Base-by-base conservation (phyloP, 2,113 vertebrate genomes). In the Chascanopsetta lugubris region DNA sequence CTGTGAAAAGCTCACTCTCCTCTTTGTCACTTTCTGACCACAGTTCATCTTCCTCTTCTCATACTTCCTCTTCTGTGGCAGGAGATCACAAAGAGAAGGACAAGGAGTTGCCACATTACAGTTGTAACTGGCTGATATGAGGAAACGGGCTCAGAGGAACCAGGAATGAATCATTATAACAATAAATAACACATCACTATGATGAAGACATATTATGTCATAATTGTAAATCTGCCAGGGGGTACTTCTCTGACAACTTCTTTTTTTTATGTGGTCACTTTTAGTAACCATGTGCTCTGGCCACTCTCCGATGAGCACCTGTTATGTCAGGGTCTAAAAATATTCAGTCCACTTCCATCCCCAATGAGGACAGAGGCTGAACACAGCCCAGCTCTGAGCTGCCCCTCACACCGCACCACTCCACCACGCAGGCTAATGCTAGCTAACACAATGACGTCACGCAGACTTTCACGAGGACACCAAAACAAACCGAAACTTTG, bases 311-410 rank as follows among this genome's bases (percentile, higher is more conserved):
- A 72, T 5, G 51, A 77, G 53, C 84, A 88, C 78, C 80, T 86
- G 82, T 82, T 84, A 79, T 60, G 81, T 82, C 86, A 77, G 55
- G 18, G 18, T 75, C 88, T 90, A 88, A 88, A 90, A 85, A 90
- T 87, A 86, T 84, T 61, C 34, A 3, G 5, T 3, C n/a, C 42
- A 4, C 29, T 8, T 42, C 38, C 38, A 2, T 0, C 38, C 38
- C 17, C 38, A n/a, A 17, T 42, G 38, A 36, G 38, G 12, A 42
- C 6, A 7, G 38, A 7, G 17, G 38, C 38, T 17, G 29, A 30
- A 8, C 29, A 4, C 29, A 54, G 49, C 42, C 53, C 54, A n/a
- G 8, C 21, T 17, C 8, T 65, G 18, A 21, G 18, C 42, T 21
- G 22, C 49, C n/a, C n/a, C n/a, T 62, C 46, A 10, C 3, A 13